Evolutionary conservation across 2,797 vertebrate genomes (phyloP).

Genomic region (Oryzias sinensis): DNA sequence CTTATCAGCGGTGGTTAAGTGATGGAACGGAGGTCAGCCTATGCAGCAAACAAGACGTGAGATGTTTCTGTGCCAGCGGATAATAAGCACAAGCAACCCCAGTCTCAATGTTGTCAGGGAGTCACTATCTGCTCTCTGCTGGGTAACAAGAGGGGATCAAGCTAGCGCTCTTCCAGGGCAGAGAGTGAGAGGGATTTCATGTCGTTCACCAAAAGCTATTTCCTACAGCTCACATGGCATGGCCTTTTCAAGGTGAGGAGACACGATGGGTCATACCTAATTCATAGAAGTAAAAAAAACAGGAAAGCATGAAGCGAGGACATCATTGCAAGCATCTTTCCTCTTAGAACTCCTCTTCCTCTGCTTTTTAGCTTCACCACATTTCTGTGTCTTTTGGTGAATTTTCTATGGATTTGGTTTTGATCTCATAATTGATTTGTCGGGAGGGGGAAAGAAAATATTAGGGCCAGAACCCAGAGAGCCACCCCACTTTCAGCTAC

Average conservation of each 20-base stretch:
- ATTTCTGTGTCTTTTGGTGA: too few relatives aligned
- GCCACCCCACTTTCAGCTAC: too few relatives aligned
- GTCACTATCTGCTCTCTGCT: conserved; percentile 54
- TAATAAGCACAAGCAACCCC: conserved; percentile 64
- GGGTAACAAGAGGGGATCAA: conserved; percentile 68
- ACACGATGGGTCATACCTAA: background rate
- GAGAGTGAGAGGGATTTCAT: conserved; percentile 49
- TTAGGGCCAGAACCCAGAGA: too few relatives aligned
- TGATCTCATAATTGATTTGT: too few relatives aligned
- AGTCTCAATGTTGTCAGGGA: conserved; percentile 55
- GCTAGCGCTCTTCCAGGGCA: conserved; percentile 27
- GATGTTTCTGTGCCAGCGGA: conserved; percentile 68
- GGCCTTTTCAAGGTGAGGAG: conserved; percentile 48
- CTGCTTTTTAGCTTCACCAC: too few relatives aligned
- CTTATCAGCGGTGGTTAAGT: conserved; percentile 63
- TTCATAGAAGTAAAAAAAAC: background rate
- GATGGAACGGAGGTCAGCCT: conserved; percentile 65
- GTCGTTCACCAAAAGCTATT: conserved; percentile 61
- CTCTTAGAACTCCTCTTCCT: too few relatives aligned
- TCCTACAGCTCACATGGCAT: conserved; percentile 51
- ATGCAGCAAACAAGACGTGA: conserved; percentile 60
- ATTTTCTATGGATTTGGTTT: too few relatives aligned
- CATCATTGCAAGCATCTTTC: too few relatives aligned
- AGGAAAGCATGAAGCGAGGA: too few relatives aligned
- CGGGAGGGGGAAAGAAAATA: too few relatives aligned